Base-by-base conservation (phyloP, 2,888 invertebrate genomes). In the Nephrotoma flavescens region DNA sequence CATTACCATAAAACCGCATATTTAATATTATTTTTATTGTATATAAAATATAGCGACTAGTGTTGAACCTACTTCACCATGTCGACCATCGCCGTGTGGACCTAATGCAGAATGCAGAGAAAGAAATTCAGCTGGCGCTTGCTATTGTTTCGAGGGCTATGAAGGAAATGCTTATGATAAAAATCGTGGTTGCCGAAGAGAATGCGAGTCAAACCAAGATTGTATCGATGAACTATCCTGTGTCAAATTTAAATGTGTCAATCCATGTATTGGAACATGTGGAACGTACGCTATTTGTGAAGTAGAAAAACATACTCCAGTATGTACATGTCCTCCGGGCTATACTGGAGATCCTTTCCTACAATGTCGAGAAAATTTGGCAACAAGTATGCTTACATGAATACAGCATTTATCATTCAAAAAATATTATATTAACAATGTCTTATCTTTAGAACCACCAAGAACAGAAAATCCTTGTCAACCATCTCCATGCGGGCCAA, bases 401-500 rank as follows among this genome's bases (percentile, higher is more conserved):
- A 85, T 41, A 12, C 41, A 41, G 9, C 31, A 52, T 44, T 19
- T 31, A 71, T 41, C 11, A 41, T 12, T 57, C 47, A 42, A 42
- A 71, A 42, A 19, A 19, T 19, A 19, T 19, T 42, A 52, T 85
- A 71, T 42, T 52, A 42, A 42, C 71, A 87, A n/a, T 47, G 41
- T 87, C 86, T 57, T 57, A 87, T 88, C 89, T 90, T 89, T 89
- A 92, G 92, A 92, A 89, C 90, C 91, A 87, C 92, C 93, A 85
- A 91, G 92, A 47, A 90, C 91, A 19, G 89, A 93, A 87, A 95
- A 96, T 89, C 96, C 96, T 6, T 97, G 97, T 89, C 93, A 94
- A 88, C 96, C 96, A 86, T 95, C 96, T 41, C 97, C 97, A 0
- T 97, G 97, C 90, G 97, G 97, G 86, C 96, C 96, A 0, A 96